phyloP scores from a whole-genome alignment of 2,888 invertebrate species.

The Oscheius sp. region DNA sequence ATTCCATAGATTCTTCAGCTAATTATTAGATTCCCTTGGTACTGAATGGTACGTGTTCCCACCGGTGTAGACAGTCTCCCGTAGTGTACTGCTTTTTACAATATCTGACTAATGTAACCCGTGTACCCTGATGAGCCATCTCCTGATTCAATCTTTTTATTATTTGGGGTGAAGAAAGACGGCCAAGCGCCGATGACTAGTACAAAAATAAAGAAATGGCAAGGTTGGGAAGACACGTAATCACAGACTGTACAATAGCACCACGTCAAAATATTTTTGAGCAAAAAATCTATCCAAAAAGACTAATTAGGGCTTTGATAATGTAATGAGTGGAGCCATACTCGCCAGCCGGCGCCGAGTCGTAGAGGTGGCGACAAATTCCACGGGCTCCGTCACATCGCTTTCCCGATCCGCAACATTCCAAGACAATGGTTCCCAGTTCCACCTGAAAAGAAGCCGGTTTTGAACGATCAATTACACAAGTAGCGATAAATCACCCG shows the following conservation, averaged over 20 bases:
- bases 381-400: conserved; percentile 90
- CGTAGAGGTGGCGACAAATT: conserved; percentile 96
- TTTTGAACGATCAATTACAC: background rate
- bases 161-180: background rate
- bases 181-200: conserved; percentile 12
- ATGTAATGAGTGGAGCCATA: conserved; percentile 98
- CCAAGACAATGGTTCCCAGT: conserved; percentile 88
- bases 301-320: conserved; percentile 73
- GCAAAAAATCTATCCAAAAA: conserved; percentile 42
- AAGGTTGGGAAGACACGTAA: background rate
- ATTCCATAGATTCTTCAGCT: too few species aligned
- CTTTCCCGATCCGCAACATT: conserved; percentile 84
- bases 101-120: too few species aligned
- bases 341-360: conserved; percentile 96
- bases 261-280: conserved; percentile 9
- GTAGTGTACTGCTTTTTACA: too few species aligned
- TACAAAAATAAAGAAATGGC: conserved; percentile 17
- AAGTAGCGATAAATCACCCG: background rate
- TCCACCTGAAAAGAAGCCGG: conserved; percentile 79
- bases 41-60: too few species aligned
- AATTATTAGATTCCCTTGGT: too few species aligned
- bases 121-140: background rate
- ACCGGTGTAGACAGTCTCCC: too few species aligned
- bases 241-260: background rate
- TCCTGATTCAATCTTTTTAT: background rate